Evolutionary conservation across 2,888 invertebrate genomes (phyloP).

Genomic region (Phengaris arion): DNA sequence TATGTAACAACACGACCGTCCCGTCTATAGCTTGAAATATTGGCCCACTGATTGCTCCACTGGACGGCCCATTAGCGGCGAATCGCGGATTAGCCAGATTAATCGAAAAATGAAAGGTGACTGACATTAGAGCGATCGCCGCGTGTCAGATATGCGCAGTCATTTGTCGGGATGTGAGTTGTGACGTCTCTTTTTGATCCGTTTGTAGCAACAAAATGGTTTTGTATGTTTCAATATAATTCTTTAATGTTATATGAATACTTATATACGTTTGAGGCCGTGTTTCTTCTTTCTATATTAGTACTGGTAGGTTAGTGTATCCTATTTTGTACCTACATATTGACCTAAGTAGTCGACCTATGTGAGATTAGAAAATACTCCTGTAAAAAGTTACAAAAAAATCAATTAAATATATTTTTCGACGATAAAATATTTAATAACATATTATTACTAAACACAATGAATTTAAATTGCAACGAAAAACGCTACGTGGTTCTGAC

Average conservation of each 20-base stretch:
- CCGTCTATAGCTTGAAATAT: slow-evolving; percentile 18
- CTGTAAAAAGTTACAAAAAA: too few relatives aligned
- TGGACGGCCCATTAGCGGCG: slow-evolving; percentile 43
- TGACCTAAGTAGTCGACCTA: too few relatives aligned
- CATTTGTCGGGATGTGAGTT: slow-evolving; percentile 29
- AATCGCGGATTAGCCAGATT: slow-evolving; percentile 46
- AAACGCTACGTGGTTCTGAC: slow-evolving; percentile 4
- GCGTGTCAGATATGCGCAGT: slow-evolving; percentile 33
- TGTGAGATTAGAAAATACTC: too few relatives aligned
- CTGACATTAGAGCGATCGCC: slow-evolving; percentile 38
- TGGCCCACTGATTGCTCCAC: slow-evolving; percentile 16
- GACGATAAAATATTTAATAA: not conserved
- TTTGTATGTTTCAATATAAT: not conserved
- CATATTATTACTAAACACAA: not conserved
- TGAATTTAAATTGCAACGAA: slow-evolving; percentile 7
- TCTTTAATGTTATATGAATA: too few relatives aligned
- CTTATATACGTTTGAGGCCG: too few relatives aligned
- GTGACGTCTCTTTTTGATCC: not conserved
- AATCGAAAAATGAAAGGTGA: slow-evolving; percentile 45
- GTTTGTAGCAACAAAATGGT: not conserved
- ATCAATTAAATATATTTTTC: not conserved
- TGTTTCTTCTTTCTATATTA: too few relatives aligned
- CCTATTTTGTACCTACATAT: too few relatives aligned
- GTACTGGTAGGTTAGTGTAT: too few relatives aligned
- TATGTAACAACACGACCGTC: not conserved